A percentile compares a stretch with the other conserved stretches of the same genome.
Evolutionary conservation across 2,888 invertebrate species (phyloP).

Genomic region (Cataglyphis altisquamis): DNA sequence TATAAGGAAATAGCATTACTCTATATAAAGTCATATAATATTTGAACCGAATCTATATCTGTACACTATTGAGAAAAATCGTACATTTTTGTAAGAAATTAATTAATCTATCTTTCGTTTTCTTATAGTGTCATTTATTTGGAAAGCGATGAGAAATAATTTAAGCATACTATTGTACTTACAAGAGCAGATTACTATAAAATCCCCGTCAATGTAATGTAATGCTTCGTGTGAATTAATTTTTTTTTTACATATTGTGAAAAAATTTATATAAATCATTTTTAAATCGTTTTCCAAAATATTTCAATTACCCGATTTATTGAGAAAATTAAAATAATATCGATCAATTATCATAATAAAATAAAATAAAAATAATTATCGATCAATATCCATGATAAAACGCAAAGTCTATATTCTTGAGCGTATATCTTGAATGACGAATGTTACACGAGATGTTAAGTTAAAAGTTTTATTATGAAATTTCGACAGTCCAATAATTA

Average conservation of each 20-base stretch:
- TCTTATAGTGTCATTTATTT: conserved; percentile 22
- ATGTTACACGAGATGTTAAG: conserved; percentile 7
- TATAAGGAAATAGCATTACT: conserved; percentile 62
- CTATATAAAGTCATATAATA: conserved; percentile 62
- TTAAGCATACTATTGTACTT: conserved; percentile 60
- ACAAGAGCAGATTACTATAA: conserved; percentile 60
- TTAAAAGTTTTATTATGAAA: conserved; percentile 33
- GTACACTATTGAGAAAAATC: conserved; percentile 65
- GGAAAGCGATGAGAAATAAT: conserved; percentile 52
- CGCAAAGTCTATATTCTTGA: conserved; percentile 17
- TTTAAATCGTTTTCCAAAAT: background rate
- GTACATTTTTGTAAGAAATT: conserved; percentile 46
- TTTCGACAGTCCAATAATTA: conserved; percentile 51
- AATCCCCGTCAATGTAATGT: conserved; percentile 41
- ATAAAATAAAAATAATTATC: conserved; percentile 1
- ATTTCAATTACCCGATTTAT: background rate
- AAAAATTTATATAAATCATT: conserved; percentile 10
- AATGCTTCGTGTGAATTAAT: background rate
- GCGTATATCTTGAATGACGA: background rate
- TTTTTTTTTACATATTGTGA: background rate
- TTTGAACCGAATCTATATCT: conserved; percentile 69
- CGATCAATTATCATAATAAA: background rate
- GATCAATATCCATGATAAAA: background rate
- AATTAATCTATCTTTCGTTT: conserved; percentile 56
- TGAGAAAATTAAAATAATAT: background rate